Percentiles rank a stretch among this genome's conserved stretches.
Evolutionary conservation across 2,113 vertebrate species (phyloP).

Genomic region (Hiodon alosoides): DNA sequence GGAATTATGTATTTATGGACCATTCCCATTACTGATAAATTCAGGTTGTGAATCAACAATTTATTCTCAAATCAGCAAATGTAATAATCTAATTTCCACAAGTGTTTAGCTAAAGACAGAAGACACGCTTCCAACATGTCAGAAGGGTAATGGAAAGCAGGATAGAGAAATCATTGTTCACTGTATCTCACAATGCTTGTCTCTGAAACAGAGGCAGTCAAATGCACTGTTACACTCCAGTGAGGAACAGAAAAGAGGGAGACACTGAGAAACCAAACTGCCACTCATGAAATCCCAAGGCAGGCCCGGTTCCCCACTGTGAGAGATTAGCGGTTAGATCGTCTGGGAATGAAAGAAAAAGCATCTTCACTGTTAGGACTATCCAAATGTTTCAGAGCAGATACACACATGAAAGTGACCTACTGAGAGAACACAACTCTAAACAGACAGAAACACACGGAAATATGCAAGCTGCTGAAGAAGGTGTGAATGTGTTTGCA

Average conservation of each 20-base stretch:
- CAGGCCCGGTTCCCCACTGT: slow-evolving; percentile 39
- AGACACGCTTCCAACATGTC: neutral
- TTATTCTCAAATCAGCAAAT: no score
- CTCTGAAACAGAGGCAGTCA: slow-evolving; percentile 6
- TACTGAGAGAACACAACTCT: neutral
- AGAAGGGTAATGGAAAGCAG: neutral
- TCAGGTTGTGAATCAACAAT: no score
- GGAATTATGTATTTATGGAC: no score
- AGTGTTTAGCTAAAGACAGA: neutral
- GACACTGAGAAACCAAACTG: slow-evolving; percentile 42
- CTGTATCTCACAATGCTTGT: neutral
- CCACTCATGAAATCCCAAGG: slow-evolving; percentile 43
- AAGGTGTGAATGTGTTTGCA: neutral
- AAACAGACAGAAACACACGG: slow-evolving; percentile 3
- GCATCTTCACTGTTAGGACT: slow-evolving; percentile 44
- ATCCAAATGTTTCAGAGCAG: slow-evolving; percentile 11
- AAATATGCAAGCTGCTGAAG: slow-evolving; percentile 4
- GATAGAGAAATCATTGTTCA: neutral
- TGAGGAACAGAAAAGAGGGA: slow-evolving; percentile 10
- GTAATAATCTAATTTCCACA: no score
- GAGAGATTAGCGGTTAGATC: slow-evolving; percentile 46
- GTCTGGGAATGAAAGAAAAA: slow-evolving; percentile 34
- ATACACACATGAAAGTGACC: slow-evolving; percentile 5
- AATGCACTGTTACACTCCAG: slow-evolving; percentile 38
- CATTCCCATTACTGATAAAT: no score